These are phyloP conservation scores for Lasioglossum albipes DNA, from an alignment of 1,140 invertebrate genomes.

Conservation along the genomic window DNA sequence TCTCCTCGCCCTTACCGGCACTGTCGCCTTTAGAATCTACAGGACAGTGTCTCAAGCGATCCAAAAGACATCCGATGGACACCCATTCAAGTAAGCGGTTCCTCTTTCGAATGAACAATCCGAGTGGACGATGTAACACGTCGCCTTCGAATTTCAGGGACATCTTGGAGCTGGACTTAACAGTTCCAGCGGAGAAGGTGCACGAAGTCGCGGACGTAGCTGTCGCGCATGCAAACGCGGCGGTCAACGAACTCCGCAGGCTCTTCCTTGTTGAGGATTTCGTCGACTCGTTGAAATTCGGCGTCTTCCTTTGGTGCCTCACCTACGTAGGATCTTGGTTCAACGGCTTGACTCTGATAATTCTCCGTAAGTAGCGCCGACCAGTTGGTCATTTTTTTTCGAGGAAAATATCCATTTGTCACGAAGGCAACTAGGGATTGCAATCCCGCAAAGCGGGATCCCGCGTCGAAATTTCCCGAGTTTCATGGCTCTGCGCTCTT, in stretches of 20 bases:
- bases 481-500: too few relatives aligned
- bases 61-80: constrained; percentile 97
- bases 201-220: constrained; percentile 91
- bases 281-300: constrained; percentile 97
- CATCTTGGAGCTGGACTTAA: constrained; percentile 92
- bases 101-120: too few relatives aligned
- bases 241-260: constrained; percentile 90
- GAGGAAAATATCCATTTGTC: too few relatives aligned
- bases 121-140: background rate
- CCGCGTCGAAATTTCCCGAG: too few relatives aligned
- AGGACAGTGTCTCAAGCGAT: constrained; percentile 97
- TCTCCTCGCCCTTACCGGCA: constrained; percentile 89
- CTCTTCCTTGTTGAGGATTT: constrained; percentile 98
- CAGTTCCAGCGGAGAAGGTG: constrained; percentile 92
- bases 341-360: constrained; percentile 98
- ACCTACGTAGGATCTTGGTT: constrained; percentile 98
- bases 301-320: constrained; percentile 94
- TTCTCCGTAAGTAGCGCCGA: constrained; percentile 86
- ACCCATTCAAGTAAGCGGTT: constrained; percentile 95
- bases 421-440: too few relatives aligned
- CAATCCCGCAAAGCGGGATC: too few relatives aligned
- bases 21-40: constrained; percentile 96
- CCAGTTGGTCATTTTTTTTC: too few relatives aligned
- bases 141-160: constrained; percentile 82
- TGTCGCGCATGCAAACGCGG: constrained; percentile 91